Evolutionary conservation across 1,140 invertebrate genomes (phyloP).

Genomic region (Campoletis sonorensis): DNA sequence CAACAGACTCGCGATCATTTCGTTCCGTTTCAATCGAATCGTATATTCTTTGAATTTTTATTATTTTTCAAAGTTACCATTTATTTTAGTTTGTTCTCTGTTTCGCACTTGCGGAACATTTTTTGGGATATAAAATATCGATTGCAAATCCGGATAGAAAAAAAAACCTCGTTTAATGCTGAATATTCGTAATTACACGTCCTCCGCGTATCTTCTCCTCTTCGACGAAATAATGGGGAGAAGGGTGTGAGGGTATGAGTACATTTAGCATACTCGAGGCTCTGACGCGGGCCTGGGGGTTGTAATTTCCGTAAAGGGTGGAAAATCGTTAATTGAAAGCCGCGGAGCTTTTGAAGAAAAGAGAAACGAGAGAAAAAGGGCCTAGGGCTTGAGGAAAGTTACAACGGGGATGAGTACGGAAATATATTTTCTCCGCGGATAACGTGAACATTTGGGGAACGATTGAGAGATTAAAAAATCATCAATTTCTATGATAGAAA

Average conservation of each 20-base stretch:
- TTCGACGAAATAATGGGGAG: background rate
- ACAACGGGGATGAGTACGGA: background rate
- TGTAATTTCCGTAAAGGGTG: conserved; percentile 35
- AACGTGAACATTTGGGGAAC: background rate
- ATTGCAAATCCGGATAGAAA: too few relatives aligned
- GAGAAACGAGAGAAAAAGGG: background rate
- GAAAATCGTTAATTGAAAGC: conserved; percentile 40
- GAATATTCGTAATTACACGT: background rate
- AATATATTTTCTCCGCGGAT: background rate
- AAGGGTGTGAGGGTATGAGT: too few relatives aligned
- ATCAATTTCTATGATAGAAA: too few relatives aligned
- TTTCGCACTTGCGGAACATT: too few relatives aligned
- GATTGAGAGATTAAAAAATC: too few relatives aligned
- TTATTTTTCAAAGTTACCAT: too few relatives aligned
- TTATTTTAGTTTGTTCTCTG: too few relatives aligned
- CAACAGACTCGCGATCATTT: too few relatives aligned
- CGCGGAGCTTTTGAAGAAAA: background rate
- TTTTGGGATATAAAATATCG: too few relatives aligned
- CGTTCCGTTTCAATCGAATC: too few relatives aligned
- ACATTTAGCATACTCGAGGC: background rate
- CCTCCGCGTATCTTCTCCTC: background rate
- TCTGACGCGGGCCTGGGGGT: background rate
- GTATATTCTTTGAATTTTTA: too few relatives aligned
- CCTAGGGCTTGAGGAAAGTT: conserved; percentile 5
- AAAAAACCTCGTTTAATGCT: too few relatives aligned